These are phyloP conservation scores for Morinoia aosen DNA, from an alignment of 2,888 invertebrate species.

Conservation along the genomic window DNA sequence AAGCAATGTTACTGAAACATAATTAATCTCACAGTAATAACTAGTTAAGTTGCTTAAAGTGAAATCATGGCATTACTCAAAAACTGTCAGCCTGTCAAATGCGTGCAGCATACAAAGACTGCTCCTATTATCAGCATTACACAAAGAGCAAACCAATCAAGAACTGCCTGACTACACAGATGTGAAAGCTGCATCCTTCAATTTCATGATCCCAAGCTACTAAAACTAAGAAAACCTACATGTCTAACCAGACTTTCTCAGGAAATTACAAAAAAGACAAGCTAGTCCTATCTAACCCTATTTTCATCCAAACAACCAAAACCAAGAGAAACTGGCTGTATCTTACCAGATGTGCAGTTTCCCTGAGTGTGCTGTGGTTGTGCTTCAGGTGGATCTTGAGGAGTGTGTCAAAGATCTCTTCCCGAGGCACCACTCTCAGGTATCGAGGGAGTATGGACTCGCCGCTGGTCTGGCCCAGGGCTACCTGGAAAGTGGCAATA, in stretches of 20 bases:
- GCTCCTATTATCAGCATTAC: too few species aligned
- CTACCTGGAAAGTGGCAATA: neutral
- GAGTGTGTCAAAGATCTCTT: conserved; percentile 49
- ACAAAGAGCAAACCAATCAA: too few species aligned
- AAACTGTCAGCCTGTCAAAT: too few species aligned
- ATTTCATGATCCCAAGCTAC: neutral
- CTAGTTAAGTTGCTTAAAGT: too few species aligned
- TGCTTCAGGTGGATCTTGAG: conserved; percentile 39
- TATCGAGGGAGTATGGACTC: neutral
- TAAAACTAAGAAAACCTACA: neutral
- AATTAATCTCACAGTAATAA: too few species aligned
- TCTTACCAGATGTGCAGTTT: conserved; percentile 48
- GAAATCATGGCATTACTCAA: too few species aligned
- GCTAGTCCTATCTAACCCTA: neutral
- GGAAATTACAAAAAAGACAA: neutral
- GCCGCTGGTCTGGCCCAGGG: neutral
- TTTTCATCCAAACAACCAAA: neutral
- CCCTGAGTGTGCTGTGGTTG: conserved; percentile 51
- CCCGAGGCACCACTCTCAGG: conserved; percentile 44
- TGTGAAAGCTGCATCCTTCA: too few species aligned
- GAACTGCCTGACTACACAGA: too few species aligned
- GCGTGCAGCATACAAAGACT: too few species aligned
- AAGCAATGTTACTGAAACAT: too few species aligned
- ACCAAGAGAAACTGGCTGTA: neutral
- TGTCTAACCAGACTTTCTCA: neutral